These are phyloP conservation scores for Chaetorhynchus papuensis DNA, from an alignment of 2,113 vertebrate species.

Conservation along the genomic window DNA sequence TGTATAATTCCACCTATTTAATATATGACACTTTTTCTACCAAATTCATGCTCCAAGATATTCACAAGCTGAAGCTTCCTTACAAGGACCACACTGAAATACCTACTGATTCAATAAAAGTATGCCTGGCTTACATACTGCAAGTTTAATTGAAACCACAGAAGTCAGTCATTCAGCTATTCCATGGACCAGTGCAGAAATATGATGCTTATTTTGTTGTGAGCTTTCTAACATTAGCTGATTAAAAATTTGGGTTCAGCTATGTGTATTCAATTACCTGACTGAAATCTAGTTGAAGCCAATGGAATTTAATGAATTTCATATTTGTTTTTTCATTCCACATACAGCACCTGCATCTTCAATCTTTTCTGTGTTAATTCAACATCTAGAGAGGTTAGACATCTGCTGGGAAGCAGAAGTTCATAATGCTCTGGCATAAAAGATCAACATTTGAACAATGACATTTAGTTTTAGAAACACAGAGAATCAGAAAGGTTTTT, in stretches of 20 bases:
- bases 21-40: background rate
- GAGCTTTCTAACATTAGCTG: background rate
- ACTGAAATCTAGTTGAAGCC: background rate
- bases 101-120: background rate
- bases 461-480: background rate
- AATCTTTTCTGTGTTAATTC: background rate
- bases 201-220: background rate
- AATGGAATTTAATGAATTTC: background rate
- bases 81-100: background rate
- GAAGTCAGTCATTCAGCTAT: background rate
- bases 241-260: background rate
- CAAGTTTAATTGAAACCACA: background rate
- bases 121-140: background rate
- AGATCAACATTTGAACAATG: background rate
- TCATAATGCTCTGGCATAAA: background rate
- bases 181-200: background rate
- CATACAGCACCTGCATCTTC: background rate
- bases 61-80: background rate
- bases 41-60: background rate
- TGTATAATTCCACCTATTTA: background rate
- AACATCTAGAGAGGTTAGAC: background rate
- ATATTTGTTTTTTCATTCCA: background rate
- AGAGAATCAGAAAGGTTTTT: background rate
- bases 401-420: background rate
- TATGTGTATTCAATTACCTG: background rate